Evolutionary conservation across 2,113 vertebrate species (phyloP), one percentile per base, ranked within the genome.

Genomic region (Puffinus mauretanicus): DNA sequence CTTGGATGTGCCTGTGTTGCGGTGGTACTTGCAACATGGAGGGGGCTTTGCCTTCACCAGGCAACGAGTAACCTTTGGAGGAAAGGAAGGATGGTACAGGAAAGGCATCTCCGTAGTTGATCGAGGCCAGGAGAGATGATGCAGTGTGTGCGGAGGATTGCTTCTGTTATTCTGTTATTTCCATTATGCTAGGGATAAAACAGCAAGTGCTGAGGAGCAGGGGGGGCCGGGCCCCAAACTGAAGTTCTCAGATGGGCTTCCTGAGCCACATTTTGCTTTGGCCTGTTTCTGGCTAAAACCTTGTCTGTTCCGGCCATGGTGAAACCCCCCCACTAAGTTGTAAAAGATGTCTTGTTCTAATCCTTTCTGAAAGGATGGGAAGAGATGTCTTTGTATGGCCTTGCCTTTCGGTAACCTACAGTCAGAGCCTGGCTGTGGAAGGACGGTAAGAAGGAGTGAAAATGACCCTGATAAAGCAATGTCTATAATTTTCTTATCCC

Each of bases 81-180:
- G 36, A 92, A 83, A 44, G n/a, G 34, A 82, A 58, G 47, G 26
- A 36, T 42, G 38, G 34, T 26, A 30, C 4, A 54, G 60, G 16
- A 93, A 38, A 40, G 51, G 22, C 51, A 34, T 3, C 7, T 51
- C 51, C 5, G 5, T 17, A 29, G 54, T 29, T 11, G 10, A 11
- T 25, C 0, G 0, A 18, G 26, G 7, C 25, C 30, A n/a, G 10
- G 22, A 16, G 13, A 69, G 21, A 42, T 32, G 52, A 72, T 40
- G 13, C 49, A 18, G 6, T 5, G 7, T 7, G 21, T 49, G 24
- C 58, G 36, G 18, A 70, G 57, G 25, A 25, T 40, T 65, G 18
- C 42, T 92, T 81, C 64, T 83, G 24, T 51, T 58, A 9, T 4
- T 88, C 72, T 46, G 7, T 40, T 71, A 40, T 60, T 94, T 83